A percentile compares a stretch with the other conserved stretches of the same genome.
Evolutionary conservation across 1,140 invertebrate genomes (phyloP).

Genomic region (Drosophila insularis): DNA sequence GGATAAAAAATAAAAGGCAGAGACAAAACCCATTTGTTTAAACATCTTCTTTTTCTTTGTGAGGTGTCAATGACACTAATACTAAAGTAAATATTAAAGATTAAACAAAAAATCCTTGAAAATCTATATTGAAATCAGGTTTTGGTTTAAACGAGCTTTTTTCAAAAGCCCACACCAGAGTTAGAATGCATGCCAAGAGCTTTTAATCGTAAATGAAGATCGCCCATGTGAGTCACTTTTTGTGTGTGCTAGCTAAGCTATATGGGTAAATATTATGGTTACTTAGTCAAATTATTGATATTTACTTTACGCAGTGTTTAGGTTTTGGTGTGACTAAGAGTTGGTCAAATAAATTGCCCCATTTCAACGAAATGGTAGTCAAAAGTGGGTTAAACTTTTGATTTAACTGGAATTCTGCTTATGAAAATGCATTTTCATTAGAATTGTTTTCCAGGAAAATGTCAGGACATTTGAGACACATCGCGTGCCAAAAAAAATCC

Average conservation of each 20-base stretch:
- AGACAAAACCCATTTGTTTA: background rate
- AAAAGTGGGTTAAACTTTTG: too few relatives aligned
- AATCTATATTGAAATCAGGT: background rate
- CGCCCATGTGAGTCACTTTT: background rate
- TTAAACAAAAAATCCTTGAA: background rate
- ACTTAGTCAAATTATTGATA: background rate
- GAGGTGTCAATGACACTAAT: conserved; percentile 1
- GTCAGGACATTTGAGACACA: conserved; percentile 41
- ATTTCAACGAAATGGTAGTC: too few relatives aligned
- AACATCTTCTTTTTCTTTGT: too few relatives aligned
- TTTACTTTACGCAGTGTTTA: background rate
- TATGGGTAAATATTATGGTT: background rate
- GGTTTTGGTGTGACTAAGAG: background rate
- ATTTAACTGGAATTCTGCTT: too few relatives aligned
- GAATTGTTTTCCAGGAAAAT: conserved; percentile 12
- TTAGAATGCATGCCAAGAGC: background rate
- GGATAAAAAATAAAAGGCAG: background rate
- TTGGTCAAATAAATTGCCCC: background rate
- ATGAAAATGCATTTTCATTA: too few relatives aligned
- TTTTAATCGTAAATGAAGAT: conserved; percentile 1
- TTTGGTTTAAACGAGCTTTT: background rate
- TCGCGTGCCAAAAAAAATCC: conserved; percentile 29
- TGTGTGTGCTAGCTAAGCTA: background rate
- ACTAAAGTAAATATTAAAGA: background rate
- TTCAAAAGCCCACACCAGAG: background rate